Conservation (phyloP, 2,797 vertebrate genomes). For the Scyliorhinus canicula region DNA sequence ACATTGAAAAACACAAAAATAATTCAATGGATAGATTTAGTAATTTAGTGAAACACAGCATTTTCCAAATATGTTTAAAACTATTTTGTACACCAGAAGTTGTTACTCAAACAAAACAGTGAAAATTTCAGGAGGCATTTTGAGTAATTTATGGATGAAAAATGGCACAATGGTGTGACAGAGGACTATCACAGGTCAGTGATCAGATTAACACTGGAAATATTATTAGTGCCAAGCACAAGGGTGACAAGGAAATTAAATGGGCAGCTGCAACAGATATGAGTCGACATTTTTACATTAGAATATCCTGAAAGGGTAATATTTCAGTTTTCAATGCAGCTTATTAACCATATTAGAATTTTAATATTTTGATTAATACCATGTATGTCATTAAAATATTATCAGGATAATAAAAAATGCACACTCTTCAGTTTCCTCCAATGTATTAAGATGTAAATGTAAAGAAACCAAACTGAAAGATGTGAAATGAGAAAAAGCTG, state of each 20-base stretch:
- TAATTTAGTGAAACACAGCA: not conserved
- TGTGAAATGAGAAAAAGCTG: not conserved
- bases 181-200: not conserved
- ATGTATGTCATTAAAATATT: not conserved
- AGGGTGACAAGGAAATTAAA: not conserved
- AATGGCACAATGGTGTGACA: not conserved
- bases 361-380: not conserved
- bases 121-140: not conserved
- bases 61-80: not conserved
- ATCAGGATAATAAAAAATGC: not conserved
- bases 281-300: not conserved
- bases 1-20: not conserved
- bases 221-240: not conserved
- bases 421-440: not conserved
- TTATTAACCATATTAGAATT: not conserved
- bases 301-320: not conserved
- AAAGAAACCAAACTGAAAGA: not conserved
- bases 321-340: not conserved
- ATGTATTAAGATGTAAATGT: too few species aligned
- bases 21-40: not conserved
- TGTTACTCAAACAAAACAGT: not conserved
- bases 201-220: not conserved
- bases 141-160: not conserved
- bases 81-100: not conserved
- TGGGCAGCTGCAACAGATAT: not conserved